These are phyloP conservation scores for Catajapyx aquilonaris DNA, from an alignment of 1,140 invertebrate species.

Conservation along the genomic window DNA sequence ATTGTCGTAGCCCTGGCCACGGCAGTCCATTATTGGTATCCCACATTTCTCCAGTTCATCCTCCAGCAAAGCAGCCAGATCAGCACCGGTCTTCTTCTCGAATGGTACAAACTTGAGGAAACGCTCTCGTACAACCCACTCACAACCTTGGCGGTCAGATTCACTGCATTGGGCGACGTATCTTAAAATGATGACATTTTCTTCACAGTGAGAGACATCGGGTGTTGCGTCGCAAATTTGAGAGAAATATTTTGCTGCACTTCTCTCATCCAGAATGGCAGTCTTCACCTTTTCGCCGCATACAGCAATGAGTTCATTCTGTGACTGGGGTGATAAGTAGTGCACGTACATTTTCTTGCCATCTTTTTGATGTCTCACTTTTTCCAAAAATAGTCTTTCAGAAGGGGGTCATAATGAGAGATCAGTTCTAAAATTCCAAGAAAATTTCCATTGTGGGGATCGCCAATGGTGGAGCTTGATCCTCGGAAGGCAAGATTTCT, in stretches of 20 bases:
- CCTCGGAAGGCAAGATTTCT: not conserved
- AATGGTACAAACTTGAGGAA: too few species aligned
- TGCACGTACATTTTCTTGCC: not conserved
- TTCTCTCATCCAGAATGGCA: not conserved
- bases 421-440: not conserved
- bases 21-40: slow-evolving; percentile 9
- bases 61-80: too few species aligned
- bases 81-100: too few species aligned
- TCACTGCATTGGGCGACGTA: slow-evolving; percentile 6
- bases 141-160: slow-evolving; percentile 1
- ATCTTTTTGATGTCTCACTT: too few species aligned
- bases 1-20: slow-evolving; percentile 13
- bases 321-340: not conserved
- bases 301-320: slow-evolving; percentile 1
- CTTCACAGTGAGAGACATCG: slow-evolving; percentile 7
- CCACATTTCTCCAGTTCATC: slow-evolving; percentile 4
- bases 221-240: slow-evolving; percentile 10
- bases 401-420: not conserved
- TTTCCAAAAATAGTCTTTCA: not conserved
- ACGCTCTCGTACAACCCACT: too few species aligned
- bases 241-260: slow-evolving; percentile 8
- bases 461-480: not conserved
- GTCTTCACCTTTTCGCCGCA: not conserved
- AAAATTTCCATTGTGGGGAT: not conserved
- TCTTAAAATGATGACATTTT: slow-evolving; percentile 7